Evolutionary conservation across 2,113 vertebrate genomes (phyloP), one percentile per base, ranked within the genome.

Genomic region (Regulus satrapa): DNA sequence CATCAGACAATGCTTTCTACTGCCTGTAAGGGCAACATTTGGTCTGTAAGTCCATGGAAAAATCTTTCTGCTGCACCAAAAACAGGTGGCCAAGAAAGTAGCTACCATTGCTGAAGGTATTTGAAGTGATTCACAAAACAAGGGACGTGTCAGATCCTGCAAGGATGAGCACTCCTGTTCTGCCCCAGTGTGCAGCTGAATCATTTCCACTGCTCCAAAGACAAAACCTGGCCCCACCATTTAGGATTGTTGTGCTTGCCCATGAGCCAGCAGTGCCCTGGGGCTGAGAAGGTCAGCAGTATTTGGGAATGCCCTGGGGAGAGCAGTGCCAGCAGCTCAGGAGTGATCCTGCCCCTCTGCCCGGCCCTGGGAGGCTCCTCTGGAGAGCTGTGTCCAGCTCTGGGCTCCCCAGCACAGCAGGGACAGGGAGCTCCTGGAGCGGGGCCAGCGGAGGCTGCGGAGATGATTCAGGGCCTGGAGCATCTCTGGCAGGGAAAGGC

Each of bases 281-380:
- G 20, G 29, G 14, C 45, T 0, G 0, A 29, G 32, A n/a, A 45
- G 15, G n/a, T 20, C n/a, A 17, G 6, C n/a, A 61, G 6, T 23
- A 5, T 34, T 45, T 6, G 2, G 13, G 9, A 20, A 8, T 13
- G 14, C 23, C 9, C 2, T 4, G 2, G 18, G 28, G 19, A 28
- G 12, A 51, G 3, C 12, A 58, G 0, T 51, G 32, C 6, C 67
- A 58, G 43, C 36, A 51, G 76, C 0, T 43, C 18, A 32, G 67
- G 8, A 5, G 34, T 17, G 51, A 24, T 32, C 9, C 36, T 64
- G 49, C 4, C 56, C 41, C 25, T 64, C 26, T 56, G 36, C 58
- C 2, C 75, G 49, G 58, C 58, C 49, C 34, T 18, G 14, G 25
- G 25, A 0, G 49, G 21, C 66, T 36, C 49, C 41, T 43, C 75